Percentiles rank a stretch among this genome's conserved stretches.
phyloP scores from a whole-genome alignment of 2,113 vertebrate genomes.

The Podilymbus podiceps region DNA sequence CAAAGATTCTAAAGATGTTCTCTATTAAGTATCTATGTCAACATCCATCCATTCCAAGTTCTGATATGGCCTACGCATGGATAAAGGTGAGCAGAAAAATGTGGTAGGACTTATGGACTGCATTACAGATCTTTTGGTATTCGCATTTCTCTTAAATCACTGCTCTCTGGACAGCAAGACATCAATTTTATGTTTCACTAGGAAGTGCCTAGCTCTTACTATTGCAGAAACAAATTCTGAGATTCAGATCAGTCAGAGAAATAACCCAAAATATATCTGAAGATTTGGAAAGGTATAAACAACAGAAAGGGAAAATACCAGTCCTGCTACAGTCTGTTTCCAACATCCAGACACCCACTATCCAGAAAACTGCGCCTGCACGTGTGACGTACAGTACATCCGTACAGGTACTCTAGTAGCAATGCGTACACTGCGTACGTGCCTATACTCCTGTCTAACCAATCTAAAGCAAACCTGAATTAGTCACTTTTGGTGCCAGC shows the following conservation, averaged over 20 bases:
- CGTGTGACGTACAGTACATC: background rate
- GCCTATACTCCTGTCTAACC: background rate
- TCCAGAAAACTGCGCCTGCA: background rate
- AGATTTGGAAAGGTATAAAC: background rate
- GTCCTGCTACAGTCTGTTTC: background rate
- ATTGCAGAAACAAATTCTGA: background rate
- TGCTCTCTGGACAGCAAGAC: background rate
- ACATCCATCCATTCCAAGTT: background rate
- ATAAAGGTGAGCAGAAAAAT: background rate
- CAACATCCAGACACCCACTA: background rate
- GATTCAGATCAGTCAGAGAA: background rate
- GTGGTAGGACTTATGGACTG: background rate
- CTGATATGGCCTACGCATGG: background rate
- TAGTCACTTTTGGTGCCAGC: background rate
- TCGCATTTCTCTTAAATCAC: background rate
- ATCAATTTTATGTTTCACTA: background rate
- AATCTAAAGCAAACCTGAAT: background rate
- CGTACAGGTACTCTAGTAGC: background rate
- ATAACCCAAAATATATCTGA: background rate
- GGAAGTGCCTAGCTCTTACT: background rate
- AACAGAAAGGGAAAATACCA: background rate
- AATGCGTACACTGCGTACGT: background rate
- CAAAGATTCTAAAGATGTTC: background rate
- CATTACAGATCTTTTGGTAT: background rate
- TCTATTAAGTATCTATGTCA: background rate